A percentile compares a stretch with the other conserved stretches of the same genome.
phyloP scores from a whole-genome alignment of 2,113 vertebrate genomes.

The Aspidoscelis tigris region DNA sequence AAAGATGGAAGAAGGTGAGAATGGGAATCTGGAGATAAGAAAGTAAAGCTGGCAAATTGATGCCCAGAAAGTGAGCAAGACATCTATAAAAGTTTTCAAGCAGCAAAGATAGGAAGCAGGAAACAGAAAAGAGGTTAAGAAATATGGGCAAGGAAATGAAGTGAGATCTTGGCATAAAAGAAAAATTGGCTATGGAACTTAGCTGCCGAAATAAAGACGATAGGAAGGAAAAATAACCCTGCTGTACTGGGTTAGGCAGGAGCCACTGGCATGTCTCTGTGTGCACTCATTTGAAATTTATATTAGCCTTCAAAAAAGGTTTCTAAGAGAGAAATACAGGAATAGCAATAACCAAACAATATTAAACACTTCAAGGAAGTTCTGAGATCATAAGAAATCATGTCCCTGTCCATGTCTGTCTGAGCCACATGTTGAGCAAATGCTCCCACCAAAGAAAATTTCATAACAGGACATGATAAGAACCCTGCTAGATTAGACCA shows the following conservation, averaged over 20 bases:
- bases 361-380: background rate
- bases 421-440: background rate
- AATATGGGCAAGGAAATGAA: background rate
- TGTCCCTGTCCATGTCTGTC: background rate
- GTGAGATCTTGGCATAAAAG: background rate
- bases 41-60: background rate
- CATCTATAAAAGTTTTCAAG: background rate
- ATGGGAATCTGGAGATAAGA: background rate
- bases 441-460: too few species aligned
- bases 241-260: background rate
- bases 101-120: background rate
- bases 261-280: too few species aligned
- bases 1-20: background rate
- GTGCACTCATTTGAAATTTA: too few species aligned
- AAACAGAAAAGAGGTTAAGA: background rate
- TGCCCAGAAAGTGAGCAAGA: background rate
- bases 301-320: background rate
- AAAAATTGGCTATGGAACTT: background rate
- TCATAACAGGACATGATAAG: too few species aligned
- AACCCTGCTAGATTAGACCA: too few species aligned
- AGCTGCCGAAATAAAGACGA: background rate
- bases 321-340: background rate
- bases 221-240: background rate
- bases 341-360: background rate
- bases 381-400: background rate